Conservation (phyloP, 1,140 invertebrate genomes). For the Chironomus tepperi region DNA sequence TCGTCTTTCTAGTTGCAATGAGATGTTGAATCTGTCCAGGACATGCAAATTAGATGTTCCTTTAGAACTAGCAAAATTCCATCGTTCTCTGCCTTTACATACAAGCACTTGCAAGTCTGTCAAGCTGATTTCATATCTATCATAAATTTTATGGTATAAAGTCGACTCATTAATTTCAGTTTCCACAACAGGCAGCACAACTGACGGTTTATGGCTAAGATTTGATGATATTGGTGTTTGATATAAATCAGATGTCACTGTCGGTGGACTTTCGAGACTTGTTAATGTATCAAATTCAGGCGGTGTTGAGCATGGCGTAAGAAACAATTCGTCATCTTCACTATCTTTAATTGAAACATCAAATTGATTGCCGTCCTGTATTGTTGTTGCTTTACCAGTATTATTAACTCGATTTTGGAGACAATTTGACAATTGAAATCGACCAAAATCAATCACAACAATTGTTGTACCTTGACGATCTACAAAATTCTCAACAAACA, state of each 20-base stretch:
- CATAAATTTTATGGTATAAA: conserved; percentile 55
- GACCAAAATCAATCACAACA: conserved; percentile 77
- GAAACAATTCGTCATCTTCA: conserved; percentile 60
- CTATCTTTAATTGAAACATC: conserved; percentile 33
- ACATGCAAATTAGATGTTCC: conserved; percentile 77
- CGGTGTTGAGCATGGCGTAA: conserved; percentile 88
- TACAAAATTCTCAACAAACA: conserved; percentile 73
- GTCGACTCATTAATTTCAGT: conserved; percentile 48
- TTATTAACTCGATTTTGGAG: conserved; percentile 29
- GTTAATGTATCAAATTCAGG: conserved; percentile 63
- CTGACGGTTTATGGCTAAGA: conserved; percentile 34
- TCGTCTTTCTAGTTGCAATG: conserved; percentile 69
- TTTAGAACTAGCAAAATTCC: conserved; percentile 76
- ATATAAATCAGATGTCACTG: conserved; percentile 28
- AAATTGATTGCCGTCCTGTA: not conserved
- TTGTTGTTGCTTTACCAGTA: not conserved
- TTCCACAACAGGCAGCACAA: conserved; percentile 40
- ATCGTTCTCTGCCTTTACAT: conserved; percentile 78
- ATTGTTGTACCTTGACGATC: conserved; percentile 64
- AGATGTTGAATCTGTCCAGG: conserved; percentile 85
- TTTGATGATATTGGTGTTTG: conserved; percentile 32
- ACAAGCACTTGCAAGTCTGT: conserved; percentile 82
- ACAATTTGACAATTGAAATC: conserved; percentile 60
- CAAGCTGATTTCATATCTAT: conserved; percentile 74
- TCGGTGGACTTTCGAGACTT: conserved; percentile 45